Evolutionary conservation across 1,140 invertebrate genomes (phyloP).

Genomic region (Scaptodrosophila lebanonensis): DNA sequence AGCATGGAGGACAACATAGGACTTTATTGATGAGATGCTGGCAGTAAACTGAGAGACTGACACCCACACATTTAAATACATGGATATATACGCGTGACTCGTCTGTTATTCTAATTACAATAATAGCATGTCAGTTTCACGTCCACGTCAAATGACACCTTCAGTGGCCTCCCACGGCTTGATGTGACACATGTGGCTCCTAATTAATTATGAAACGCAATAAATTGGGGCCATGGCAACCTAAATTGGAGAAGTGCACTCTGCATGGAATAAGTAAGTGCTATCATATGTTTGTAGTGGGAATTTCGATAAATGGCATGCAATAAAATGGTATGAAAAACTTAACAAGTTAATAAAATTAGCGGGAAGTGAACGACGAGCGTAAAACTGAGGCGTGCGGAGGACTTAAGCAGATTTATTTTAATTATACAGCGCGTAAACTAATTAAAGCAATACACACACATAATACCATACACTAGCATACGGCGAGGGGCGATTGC

Average conservation of each 20-base stretch:
- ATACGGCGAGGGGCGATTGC: background rate
- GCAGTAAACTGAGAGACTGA: no score
- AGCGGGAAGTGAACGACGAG: slow-evolving; percentile 25
- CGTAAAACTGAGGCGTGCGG: slow-evolving; percentile 9
- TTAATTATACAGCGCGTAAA: slow-evolving; percentile 52
- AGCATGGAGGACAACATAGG: no score
- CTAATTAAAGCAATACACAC: slow-evolving; percentile 53
- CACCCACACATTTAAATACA: no score
- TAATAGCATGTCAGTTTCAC: slow-evolving; percentile 70
- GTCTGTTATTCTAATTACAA: slow-evolving; percentile 75
- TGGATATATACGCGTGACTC: no score
- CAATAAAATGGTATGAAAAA: background rate
- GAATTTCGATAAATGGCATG: no score
- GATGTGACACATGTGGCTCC: slow-evolving; percentile 44
- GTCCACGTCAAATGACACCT: slow-evolving; percentile 32
- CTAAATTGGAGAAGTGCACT: slow-evolving; percentile 10
- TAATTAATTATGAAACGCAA: slow-evolving; percentile 63
- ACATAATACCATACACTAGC: background rate
- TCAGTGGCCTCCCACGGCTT: background rate
- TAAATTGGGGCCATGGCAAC: slow-evolving; percentile 32
- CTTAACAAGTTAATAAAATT: slow-evolving; percentile 39
- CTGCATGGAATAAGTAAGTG: slow-evolving; percentile 1
- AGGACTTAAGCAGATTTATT: slow-evolving; percentile 53
- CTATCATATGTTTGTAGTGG: no score
- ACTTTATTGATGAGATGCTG: no score